These are phyloP conservation scores for Otis tarda DNA, from an alignment of 2,113 vertebrate species.

Conservation along the genomic window DNA sequence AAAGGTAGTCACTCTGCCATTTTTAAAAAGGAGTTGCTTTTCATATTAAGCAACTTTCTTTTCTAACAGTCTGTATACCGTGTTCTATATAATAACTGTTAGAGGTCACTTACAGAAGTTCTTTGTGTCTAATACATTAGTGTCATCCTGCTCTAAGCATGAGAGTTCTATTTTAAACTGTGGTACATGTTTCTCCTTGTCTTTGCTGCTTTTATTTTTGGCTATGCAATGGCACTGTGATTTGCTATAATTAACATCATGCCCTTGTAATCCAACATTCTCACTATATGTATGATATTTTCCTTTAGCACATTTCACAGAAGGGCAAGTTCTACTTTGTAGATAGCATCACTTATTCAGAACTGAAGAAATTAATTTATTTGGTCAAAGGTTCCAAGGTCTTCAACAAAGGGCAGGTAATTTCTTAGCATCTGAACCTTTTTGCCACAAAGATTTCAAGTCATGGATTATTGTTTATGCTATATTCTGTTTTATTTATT, in stretches of 20 bases:
- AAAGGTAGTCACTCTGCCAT: not conserved
- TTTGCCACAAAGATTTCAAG: not conserved
- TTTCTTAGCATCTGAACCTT: slow-evolving; percentile 23
- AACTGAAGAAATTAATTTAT: slow-evolving; percentile 77
- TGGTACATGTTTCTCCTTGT: not conserved
- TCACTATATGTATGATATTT: slow-evolving; percentile 64
- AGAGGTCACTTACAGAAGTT: slow-evolving; percentile 5
- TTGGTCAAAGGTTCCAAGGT: slow-evolving; percentile 58
- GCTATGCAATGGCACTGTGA: slow-evolving; percentile 15
- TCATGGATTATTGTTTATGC: not conserved
- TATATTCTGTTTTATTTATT: not conserved
- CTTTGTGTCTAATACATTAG: slow-evolving; percentile 32
- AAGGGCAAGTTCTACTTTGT: slow-evolving; percentile 77
- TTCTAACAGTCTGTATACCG: not conserved
- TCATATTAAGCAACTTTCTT: not conserved
- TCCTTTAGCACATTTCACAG: slow-evolving; percentile 74
- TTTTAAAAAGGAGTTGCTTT: not conserved
- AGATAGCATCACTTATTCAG: slow-evolving; percentile 73
- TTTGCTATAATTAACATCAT: slow-evolving; percentile 70
- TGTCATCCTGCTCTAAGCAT: slow-evolving; percentile 7
- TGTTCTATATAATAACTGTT: not conserved
- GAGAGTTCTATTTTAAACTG: slow-evolving; percentile 42
- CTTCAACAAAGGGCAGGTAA: slow-evolving; percentile 41
- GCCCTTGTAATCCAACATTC: slow-evolving; percentile 66
- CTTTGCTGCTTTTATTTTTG: slow-evolving; percentile 39